Evolutionary conservation across 2,888 invertebrate genomes (phyloP), one percentile per base, ranked within the genome.

Genomic region (Plagodis dolabraria): DNA sequence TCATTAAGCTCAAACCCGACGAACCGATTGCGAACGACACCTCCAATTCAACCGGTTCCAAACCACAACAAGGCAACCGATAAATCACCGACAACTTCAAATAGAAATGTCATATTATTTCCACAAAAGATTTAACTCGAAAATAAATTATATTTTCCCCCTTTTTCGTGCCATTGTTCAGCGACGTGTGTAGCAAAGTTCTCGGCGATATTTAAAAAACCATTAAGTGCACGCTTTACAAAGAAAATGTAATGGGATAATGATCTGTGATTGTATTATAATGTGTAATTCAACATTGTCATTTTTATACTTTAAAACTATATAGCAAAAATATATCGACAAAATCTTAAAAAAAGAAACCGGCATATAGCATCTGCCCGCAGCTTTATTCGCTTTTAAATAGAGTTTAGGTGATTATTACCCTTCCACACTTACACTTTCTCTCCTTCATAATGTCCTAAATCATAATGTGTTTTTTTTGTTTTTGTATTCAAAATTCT

Each of bases 41-140:
- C 82, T 83, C 76, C 70, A 72, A 75, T 77, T 70, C 69, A 80
- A 79, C 76, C 75, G 74, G 75, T 76, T 72, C 75, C 71, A 69
- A 46, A 82, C 85, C 85, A 73, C 85, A 83, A 82, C 82, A 84
- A 82, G 82, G 83, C 83, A 82, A 75, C 90, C 92, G 85, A 93
- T 93, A 93, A 93, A 93, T 93, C 93, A 93, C 80, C 80, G 83
- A 80, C 84, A 88, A 90, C 93, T 92, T 92, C 90, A 91, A 93
- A 93, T 93, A 93, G 93, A 93, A 93, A 92, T 87, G 93, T 93
- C 93, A 93, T 92, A 93, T 93, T 93, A 93, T 92, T 92, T 89
- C 89, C 92, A 93, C 93, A 93, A 93, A 93, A 93, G 93, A 93
- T 93, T 93, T 93, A 93, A 93, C 93, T 92, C 82, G 90, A 91